Conservation (phyloP, 2,888 invertebrate genomes). For the Erebia aethiops region DNA sequence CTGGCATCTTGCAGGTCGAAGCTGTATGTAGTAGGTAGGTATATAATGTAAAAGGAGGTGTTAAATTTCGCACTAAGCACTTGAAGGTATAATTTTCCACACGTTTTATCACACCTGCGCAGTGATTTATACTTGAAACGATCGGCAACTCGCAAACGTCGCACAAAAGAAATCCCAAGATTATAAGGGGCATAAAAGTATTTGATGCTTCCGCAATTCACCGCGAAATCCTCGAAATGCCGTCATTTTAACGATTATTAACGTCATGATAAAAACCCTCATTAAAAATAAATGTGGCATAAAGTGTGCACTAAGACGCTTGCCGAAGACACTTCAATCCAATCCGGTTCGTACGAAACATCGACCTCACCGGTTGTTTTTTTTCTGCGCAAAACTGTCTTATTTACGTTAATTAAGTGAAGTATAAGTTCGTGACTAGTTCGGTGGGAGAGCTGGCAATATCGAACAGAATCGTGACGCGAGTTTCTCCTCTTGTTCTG, state of each 20-base stretch:
- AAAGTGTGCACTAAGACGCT: conserved; percentile 66
- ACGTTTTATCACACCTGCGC: conserved; percentile 19
- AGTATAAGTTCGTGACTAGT: conserved; percentile 82
- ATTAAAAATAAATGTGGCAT: conserved; percentile 73
- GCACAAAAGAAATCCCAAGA: conserved; percentile 1
- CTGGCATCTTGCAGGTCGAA: too few relatives aligned
- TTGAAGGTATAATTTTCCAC: not conserved
- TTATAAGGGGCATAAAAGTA: conserved; percentile 25
- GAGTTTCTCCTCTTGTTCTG: conserved; percentile 51
- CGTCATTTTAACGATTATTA: conserved; percentile 41
- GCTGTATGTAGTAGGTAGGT: too few relatives aligned
- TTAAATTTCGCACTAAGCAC: conserved; percentile 4
- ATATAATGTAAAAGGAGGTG: not conserved
- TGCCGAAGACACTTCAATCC: conserved; percentile 54
- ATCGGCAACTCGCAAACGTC: not conserved
- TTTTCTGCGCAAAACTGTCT: conserved; percentile 79
- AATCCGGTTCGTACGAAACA: conserved; percentile 69
- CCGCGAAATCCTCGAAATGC: conserved; percentile 31
- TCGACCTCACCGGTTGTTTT: conserved; percentile 63
- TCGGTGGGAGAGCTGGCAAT: conserved; percentile 61
- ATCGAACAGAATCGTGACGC: conserved; percentile 58
- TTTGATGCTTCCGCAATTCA: conserved; percentile 34
- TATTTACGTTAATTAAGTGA: conserved; percentile 82
- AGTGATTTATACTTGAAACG: conserved; percentile 20
- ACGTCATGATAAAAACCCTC: conserved; percentile 48